These are phyloP conservation scores for Catostylus mosaicus DNA, from an alignment of 30 jellyfish, hydroid and myxozoan species.

Conservation along the genomic window DNA sequence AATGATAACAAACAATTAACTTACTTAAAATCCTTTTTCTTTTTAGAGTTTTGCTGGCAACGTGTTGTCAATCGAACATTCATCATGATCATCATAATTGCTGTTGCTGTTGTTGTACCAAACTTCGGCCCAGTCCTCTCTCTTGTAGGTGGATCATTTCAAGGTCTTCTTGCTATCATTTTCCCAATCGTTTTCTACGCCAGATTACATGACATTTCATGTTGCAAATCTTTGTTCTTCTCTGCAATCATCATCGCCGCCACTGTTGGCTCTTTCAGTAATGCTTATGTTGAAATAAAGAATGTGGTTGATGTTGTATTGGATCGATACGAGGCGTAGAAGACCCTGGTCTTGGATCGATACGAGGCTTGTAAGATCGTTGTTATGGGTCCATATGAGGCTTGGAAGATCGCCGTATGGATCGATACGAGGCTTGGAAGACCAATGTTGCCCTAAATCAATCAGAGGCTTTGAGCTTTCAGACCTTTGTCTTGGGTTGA, in stretches of 20 bases:
- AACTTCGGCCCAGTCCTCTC: slow-evolving; percentile 98
- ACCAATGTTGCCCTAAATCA: too few relatives aligned
- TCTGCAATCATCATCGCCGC: slow-evolving; percentile 62
- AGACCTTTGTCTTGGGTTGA: too few relatives aligned
- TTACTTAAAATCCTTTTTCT: too few relatives aligned
- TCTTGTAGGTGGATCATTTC: slow-evolving; percentile 92
- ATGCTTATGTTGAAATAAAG: slow-evolving; percentile 82
- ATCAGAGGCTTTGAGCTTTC: too few relatives aligned
- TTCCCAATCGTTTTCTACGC: slow-evolving; percentile 88
- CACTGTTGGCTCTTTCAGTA: slow-evolving; percentile 81
- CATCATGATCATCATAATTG: slow-evolving; percentile 66
- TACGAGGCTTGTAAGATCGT: too few relatives aligned
- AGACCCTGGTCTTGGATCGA: too few relatives aligned
- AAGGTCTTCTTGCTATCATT: slow-evolving; percentile 73
- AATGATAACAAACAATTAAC: too few relatives aligned
- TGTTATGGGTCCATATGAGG: too few relatives aligned
- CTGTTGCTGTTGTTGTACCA: slow-evolving; percentile 90
- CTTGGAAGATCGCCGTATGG: too few relatives aligned
- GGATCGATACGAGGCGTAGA: slow-evolving; percentile 78
- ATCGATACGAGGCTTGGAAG: too few relatives aligned
- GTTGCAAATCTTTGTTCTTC: slow-evolving; percentile 62
- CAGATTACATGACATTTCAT: slow-evolving; percentile 65
- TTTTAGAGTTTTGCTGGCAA: slow-evolving; percentile 95
- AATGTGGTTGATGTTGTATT: slow-evolving; percentile 81
- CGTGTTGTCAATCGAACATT: slow-evolving; percentile 78